phyloP scores from a whole-genome alignment of 2,797 vertebrate genomes.

The Scarus forsteni region DNA sequence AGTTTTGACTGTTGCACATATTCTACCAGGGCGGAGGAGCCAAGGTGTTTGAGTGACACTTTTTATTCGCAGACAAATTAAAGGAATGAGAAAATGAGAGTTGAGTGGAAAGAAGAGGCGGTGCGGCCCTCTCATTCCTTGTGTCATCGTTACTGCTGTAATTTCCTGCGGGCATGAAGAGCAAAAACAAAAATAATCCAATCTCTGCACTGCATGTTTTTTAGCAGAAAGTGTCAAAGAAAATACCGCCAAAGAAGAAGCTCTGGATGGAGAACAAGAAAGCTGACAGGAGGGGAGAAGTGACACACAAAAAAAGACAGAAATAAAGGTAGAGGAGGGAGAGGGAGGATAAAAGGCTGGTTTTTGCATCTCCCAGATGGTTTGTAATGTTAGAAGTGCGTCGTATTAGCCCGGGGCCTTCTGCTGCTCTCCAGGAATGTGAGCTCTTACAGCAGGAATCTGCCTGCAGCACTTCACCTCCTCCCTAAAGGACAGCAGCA shows the following conservation, averaged over 20 bases:
- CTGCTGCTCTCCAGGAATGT: slow-evolving; percentile 71
- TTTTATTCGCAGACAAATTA: slow-evolving; percentile 20
- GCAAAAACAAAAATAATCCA: slow-evolving; percentile 31
- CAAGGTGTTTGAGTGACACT: slow-evolving; percentile 29
- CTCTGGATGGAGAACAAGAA: slow-evolving; percentile 4
- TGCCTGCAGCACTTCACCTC: slow-evolving; percentile 67
- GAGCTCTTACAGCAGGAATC: slow-evolving; percentile 65
- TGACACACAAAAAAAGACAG: slow-evolving; percentile 19
- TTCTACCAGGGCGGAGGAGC: slow-evolving; percentile 8
- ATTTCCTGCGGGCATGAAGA: slow-evolving; percentile 42
- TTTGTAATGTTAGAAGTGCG: slow-evolving; percentile 73
- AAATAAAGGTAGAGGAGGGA: slow-evolving; percentile 1
- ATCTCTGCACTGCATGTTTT: slow-evolving; percentile 22
- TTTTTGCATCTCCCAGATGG: slow-evolving; percentile 61
- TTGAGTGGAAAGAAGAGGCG: slow-evolving; percentile 16
- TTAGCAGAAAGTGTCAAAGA: slow-evolving; percentile 23
- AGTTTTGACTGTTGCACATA: slow-evolving; percentile 18
- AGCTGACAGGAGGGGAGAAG: slow-evolving; percentile 14
- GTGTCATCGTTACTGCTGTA: slow-evolving; percentile 36
- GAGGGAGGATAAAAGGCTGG: slow-evolving; percentile 52
- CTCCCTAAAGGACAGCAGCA: slow-evolving; percentile 43
- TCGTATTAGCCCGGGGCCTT: slow-evolving; percentile 67
- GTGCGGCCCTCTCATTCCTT: slow-evolving; percentile 26
- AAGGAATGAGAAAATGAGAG: slow-evolving; percentile 16
- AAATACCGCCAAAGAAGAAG: slow-evolving; percentile 6